Base-by-base conservation (phyloP, 2,797 vertebrate species). In the Trichosurus vulpecula region DNA sequence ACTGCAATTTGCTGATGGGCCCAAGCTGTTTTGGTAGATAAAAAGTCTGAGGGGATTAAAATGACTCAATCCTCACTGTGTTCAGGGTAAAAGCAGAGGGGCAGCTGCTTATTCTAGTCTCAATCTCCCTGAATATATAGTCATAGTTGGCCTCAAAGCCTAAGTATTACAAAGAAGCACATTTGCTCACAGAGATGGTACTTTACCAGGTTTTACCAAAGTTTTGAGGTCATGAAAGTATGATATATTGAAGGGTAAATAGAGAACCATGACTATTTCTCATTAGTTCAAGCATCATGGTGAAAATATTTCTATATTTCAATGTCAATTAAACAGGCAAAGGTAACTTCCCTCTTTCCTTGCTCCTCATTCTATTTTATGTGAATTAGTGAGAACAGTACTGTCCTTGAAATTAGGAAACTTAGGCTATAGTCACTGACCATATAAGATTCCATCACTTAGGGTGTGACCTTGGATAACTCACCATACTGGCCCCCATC, bases 21-120 rank as follows among this genome's bases (percentile, higher is more conserved):
- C 99, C 99, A 99, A 99, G 99, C 99, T 99, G 99, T 99, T 99
- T 99, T 99, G 99, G 99, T 99, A 99, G 99, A 99, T 99, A 99
- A 99, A 99, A 99, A 99, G 99, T 99, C 99, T 99, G 95, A 98
- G 94, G 99, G 99, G 99, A 99, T 99, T 99, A 99, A 96, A 98
- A 98, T 99, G 98, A 99, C 99, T 99, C 99, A 99, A 99, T 99
- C 99, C 98, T 98, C 54, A 94, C 98, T 99, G 99, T 97, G 98
- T 99, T 99, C 98, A 98, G 98, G 98, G 98, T 98, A 98, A 97
- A 92, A 92, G 98, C 94, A 97, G 98, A 52, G 98, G 98, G 98
- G 98, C 98, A 98, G 98, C 98, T 98, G 94, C 97, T 95, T 98
- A 96, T 97, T 98, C 54, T 98, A 98, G 98, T 98, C 98, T 98